Base-by-base conservation (phyloP, 1,140 invertebrate genomes). In the Coptotermes formosanus region DNA sequence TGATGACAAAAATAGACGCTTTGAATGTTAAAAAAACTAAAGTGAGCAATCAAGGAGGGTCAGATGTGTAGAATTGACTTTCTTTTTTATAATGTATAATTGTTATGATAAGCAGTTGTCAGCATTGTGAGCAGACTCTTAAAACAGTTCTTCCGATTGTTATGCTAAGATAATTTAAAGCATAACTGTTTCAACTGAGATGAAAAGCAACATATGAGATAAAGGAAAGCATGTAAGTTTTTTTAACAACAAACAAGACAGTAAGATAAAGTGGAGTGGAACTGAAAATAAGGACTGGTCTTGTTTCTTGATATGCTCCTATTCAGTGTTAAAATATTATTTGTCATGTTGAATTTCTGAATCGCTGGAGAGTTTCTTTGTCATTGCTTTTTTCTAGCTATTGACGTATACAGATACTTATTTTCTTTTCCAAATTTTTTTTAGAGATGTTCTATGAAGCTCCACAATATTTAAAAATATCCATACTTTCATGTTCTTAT, bases 311-410 rank as follows among this genome's bases (percentile, higher is more conserved):
- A 86, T 45, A 69, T 84, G 86, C 86, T 86, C 82, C 83, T 84
- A 86, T 86, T 86, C 83, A 52, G 23, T 59, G 59, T 52, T 55
- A 69, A 69, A 32, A 59, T 43, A 86, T 86, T 59, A 86, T 86
- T 86, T 86, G 59, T 84, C 30, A 84, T 86, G 69, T 84, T 86
- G 83, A 86, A 83, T 86, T 86, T 86, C 38, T 84, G 82, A 85
- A 83, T 86, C 82, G 86, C 86, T 86, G 86, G 83, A 16, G 59
- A 81, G 69, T 86, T 86, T 84, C 32, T 48, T 48, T 7, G 45
- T 23, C 32, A 84, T 86, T 52, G 45, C 55, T 83, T 86, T 86
- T 86, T 82, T 82, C 59, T 84, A 83, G 38, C 64, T 86, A 45
- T 84, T 81, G 82, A 86, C 82, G 82, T 86, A 86, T 86, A 43